A percentile compares a stretch with the other conserved stretches of the same genome.
phyloP scores from a whole-genome alignment of 2,888 invertebrate species.

The Ashinkailepas kermadecensis region DNA sequence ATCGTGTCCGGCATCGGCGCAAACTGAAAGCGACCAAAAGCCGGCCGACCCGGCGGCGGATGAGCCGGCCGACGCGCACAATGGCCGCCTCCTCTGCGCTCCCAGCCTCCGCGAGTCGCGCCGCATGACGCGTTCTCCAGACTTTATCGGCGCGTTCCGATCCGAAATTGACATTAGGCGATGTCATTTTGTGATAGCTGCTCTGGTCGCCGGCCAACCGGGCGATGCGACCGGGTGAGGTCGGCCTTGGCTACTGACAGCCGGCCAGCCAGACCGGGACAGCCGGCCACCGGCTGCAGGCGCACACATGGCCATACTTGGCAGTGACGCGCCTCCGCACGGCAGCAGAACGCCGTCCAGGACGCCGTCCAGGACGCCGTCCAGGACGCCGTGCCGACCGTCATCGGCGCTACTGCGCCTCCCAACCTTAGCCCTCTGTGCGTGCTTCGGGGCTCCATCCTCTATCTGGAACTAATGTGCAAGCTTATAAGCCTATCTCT shows the following conservation, averaged over 20 bases:
- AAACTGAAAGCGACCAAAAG: not conserved
- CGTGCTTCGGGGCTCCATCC: too few species aligned
- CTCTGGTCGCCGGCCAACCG: not conserved
- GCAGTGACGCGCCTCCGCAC: too few species aligned
- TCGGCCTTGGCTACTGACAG: not conserved
- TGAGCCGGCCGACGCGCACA: not conserved
- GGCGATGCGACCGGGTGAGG: not conserved
- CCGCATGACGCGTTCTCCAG: not conserved
- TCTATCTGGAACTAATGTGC: too few species aligned
- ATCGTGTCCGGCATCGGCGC: not conserved
- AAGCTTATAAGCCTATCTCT: too few species aligned
- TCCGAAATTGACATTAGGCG: not conserved
- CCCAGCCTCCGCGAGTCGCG: not conserved
- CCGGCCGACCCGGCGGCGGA: not conserved
- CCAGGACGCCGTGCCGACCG: too few species aligned
- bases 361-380: too few species aligned
- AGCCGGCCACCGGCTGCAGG: not conserved
- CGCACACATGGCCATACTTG: too few species aligned
- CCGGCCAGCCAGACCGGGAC: not conserved
- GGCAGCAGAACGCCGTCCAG: too few species aligned
- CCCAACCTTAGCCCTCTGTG: too few species aligned
- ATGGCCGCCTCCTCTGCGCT: not conserved
- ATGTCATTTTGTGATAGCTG: conserved; percentile 17
- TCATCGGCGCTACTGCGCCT: too few species aligned
- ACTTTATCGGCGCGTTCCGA: not conserved